Evolutionary conservation across 2,113 vertebrate genomes (phyloP).

Genomic region (Bufo bufo): DNA sequence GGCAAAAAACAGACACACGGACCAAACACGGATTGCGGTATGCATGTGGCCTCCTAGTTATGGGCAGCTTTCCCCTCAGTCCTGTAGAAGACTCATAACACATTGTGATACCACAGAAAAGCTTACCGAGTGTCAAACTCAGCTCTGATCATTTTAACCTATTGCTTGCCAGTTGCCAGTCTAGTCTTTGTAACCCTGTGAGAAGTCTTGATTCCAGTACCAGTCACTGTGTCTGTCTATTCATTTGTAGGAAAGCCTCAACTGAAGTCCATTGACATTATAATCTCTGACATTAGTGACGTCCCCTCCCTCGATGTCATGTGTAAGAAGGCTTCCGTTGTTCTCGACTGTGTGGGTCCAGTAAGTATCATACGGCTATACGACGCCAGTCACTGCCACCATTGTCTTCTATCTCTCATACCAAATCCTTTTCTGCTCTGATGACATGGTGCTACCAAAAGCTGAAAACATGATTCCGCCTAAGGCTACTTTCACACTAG

Average conservation of each 20-base stretch:
- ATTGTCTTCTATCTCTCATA: background rate
- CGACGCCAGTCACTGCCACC: background rate
- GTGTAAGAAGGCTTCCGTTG: slow-evolving; percentile 88
- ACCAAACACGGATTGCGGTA: background rate
- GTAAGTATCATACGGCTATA: slow-evolving; percentile 78
- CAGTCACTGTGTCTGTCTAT: slow-evolving; percentile 31
- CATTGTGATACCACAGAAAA: too few relatives aligned
- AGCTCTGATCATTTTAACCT: too few relatives aligned
- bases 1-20: too few relatives aligned
- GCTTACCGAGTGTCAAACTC: too few relatives aligned
- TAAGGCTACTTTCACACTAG: too few relatives aligned
- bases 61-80: too few relatives aligned
- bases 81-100: too few relatives aligned
- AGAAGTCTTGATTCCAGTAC: background rate
- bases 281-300: slow-evolving; percentile 86
- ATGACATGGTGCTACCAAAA: background rate
- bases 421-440: background rate
- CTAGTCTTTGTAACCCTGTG: too few relatives aligned
- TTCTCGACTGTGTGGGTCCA: slow-evolving; percentile 95
- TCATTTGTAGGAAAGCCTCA: slow-evolving; percentile 78
- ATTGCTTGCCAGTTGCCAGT: too few relatives aligned
- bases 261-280: slow-evolving; percentile 80
- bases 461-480: too few relatives aligned
- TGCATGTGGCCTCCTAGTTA: background rate
- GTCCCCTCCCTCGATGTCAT: slow-evolving; percentile 83